Base-by-base conservation (phyloP, 2,113 vertebrate genomes). In the Leiothrix lutea region DNA sequence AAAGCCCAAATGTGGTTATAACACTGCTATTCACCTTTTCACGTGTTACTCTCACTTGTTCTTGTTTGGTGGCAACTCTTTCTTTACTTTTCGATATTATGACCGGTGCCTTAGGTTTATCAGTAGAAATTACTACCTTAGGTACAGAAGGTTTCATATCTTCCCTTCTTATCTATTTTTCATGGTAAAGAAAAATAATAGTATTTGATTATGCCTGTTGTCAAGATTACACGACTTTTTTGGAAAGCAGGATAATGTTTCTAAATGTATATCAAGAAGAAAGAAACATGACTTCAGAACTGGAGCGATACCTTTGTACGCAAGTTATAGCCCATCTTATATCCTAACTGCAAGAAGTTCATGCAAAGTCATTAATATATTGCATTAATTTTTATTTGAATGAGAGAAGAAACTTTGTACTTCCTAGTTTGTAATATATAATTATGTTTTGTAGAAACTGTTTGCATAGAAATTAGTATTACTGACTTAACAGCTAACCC, bases 81-180 rank as follows among this genome's bases (percentile, higher is more conserved):
- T 98, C 92, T 94, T 90, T 96, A 92, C 92, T 97, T 85, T 90
- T 97, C 47, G 83, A 84, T 74, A 92, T 25, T 88, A 61, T 82
- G 51, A 86, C 62, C 8, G 88, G 65, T 57, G 89, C 31, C 86
- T 95, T 86, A 93, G 94, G 69, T 86, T 98, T 97, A 91, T 95
- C 90, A 87, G 95, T 69, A 28, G 96, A 91, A 93, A 97, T 97
- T 92, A 96, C 93, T 96, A 97, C 94, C 67, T 97, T 97, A 75
- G 97, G 95, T 78, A 95, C 77, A 94, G 95, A 93, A 91, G 96
- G 89, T 96, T 97, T 97, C 94, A 95, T 72, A n/a, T 97, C 97
- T 98, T 98, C 98, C 95, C 97, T 98, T 95, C 94, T 98, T 74
- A 97, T 98, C 98, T 98, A 96, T 89, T 98, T 89, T 96, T 98